A percentile compares a stretch with the other conserved stretches of the same genome.
Conservation (phyloP, 2,888 invertebrate species). For the Clunio marinus region DNA sequence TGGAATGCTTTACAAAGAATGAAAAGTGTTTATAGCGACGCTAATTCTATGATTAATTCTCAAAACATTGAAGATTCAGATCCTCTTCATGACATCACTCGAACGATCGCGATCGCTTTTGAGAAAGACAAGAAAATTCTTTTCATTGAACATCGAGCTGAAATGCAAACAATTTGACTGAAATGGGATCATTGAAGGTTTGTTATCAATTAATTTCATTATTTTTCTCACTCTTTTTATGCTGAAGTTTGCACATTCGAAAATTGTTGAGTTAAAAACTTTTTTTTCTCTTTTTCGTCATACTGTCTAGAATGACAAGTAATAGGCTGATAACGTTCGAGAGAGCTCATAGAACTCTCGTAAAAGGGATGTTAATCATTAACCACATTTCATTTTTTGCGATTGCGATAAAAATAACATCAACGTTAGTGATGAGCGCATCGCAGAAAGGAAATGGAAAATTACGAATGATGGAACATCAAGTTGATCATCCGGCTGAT, state of each 20-base stretch:
- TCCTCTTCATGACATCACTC: no score
- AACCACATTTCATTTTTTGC: background rate
- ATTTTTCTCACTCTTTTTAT: background rate
- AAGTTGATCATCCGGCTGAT: conserved; percentile 18
- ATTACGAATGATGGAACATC: conserved; percentile 35
- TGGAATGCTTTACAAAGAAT: no score
- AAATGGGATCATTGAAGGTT: no score
- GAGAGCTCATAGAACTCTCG: background rate
- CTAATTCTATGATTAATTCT: no score
- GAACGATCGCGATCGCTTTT: no score
- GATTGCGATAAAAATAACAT: background rate
- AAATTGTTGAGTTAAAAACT: background rate
- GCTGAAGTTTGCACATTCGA: background rate
- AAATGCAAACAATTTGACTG: no score
- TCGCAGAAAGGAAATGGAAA: conserved; percentile 12
- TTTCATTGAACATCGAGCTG: no score
- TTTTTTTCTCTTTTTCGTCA: background rate
- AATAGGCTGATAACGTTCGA: conserved; percentile 13
- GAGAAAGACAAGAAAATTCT: no score
- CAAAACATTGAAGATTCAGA: no score
- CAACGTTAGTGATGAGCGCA: background rate
- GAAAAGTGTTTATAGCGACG: no score
- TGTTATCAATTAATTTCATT: no score
- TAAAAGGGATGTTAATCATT: background rate
- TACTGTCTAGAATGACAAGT: conserved; percentile 7